Conservation (phyloP, 2,113 vertebrate genomes). For the Clupea harengus region DNA sequence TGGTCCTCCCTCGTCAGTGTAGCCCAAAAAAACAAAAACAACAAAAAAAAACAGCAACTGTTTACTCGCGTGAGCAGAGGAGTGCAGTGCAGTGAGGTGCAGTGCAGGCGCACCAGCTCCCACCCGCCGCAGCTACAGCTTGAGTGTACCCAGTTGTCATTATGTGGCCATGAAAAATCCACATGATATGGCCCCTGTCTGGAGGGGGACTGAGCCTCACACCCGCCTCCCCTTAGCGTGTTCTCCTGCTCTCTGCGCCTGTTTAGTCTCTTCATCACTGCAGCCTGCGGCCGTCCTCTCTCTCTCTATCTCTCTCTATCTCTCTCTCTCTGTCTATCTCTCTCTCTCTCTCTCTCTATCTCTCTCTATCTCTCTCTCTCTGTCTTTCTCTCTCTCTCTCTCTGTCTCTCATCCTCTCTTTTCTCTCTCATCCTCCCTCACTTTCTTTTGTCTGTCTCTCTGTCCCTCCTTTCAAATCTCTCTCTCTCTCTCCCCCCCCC, state of each 20-base stretch:
- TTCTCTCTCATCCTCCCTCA: neutral
- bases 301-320: neutral
- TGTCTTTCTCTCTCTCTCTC: neutral
- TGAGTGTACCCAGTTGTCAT: constrained; percentile 3
- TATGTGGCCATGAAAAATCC: constrained; percentile 11
- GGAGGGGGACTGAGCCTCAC: neutral
- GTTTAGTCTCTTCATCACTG: neutral
- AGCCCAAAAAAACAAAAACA: neutral
- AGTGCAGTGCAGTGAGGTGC: neutral
- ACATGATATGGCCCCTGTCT: neutral
- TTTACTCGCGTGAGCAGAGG: neutral
- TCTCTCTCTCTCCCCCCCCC: constrained; percentile 25
- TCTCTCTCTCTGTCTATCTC: neutral
- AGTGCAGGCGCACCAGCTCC: neutral
- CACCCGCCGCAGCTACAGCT: neutral
- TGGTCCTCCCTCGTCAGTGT: neutral
- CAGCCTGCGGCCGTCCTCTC: constrained; percentile 13
- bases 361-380: neutral
- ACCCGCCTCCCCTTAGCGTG: no score
- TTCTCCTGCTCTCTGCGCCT: neutral
- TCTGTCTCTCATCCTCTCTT: neutral
- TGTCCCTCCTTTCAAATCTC: no score
- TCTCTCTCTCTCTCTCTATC: no score
- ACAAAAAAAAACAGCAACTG: neutral
- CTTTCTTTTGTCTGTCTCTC: neutral